Evolutionary conservation across 2,888 invertebrate species (phyloP), one percentile per base, ranked within the genome.

Genomic region (Lagria hirta): DNA sequence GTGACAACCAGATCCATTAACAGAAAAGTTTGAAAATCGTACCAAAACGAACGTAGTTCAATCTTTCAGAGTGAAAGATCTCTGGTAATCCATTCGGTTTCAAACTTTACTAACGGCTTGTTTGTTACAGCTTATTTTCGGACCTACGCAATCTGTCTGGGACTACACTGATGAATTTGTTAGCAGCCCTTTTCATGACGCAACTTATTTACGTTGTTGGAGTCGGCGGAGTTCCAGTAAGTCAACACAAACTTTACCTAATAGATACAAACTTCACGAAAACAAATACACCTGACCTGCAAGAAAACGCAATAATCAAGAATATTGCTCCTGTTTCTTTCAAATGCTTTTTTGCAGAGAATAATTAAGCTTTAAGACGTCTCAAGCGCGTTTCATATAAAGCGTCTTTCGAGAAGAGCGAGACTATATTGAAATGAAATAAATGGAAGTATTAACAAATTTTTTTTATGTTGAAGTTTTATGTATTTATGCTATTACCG

Each of bases 191-290:
- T 46, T 83, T 83, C 67, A 80, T 83, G 78, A 77, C 80, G 24
- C 82, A 83, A 66, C 73, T 83, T 43, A 73, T 82, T 38, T 82
- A 81, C 69, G 81, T 83, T 51, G 76, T 83, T 23, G 81, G 83
- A 22, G 81, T 82, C 16, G 82, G 82, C 14, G 82, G 81, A 26
- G 78, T 82, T 52, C 77, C 79, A 73, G 82, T 82, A 70, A 75
- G 73, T 66, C 13, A 12, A 4, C 14, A 14, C 12, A 38, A 38
- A 17, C n/a, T n/a, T n/a, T n/a, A n/a, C n/a, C n/a, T n/a, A n/a
- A n/a, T n/a, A n/a, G n/a, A n/a, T n/a, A n/a, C n/a, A n/a, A n/a
- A n/a, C n/a, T n/a, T n/a, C n/a, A n/a, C n/a, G n/a, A n/a, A n/a
- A n/a, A n/a, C n/a, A n/a, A n/a, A n/a, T n/a, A n/a, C n/a, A n/a